phyloP scores from a whole-genome alignment of 2,113 vertebrate genomes.

The Paralichthys olivaceus region DNA sequence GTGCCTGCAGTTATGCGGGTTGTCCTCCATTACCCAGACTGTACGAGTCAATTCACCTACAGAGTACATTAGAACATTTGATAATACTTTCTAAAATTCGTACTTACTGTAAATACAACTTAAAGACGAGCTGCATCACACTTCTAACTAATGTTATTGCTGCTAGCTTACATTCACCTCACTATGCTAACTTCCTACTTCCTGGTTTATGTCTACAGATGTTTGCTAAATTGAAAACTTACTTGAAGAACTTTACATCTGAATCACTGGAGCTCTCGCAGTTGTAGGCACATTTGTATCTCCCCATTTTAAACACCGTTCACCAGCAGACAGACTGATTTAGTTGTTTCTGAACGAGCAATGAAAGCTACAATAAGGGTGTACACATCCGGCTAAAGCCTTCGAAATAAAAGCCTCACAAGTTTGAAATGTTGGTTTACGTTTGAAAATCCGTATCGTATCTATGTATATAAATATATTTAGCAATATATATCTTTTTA shows the following conservation, averaged over 20 bases:
- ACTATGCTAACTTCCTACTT: neutral
- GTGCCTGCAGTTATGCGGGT: no score
- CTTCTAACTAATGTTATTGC: neutral
- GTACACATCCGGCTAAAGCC: neutral
- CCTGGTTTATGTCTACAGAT: neutral
- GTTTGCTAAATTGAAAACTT: constrained; percentile 24
- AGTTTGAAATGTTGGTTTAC: neutral
- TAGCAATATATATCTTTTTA: neutral
- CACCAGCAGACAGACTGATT: neutral
- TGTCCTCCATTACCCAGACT: no score
- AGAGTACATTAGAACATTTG: neutral
- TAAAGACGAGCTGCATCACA: neutral
- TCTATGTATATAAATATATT: neutral
- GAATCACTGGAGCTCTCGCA: constrained; percentile 58
- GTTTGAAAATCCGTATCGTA: neutral
- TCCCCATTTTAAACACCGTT: constrained; percentile 54
- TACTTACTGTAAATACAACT: neutral
- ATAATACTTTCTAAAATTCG: neutral
- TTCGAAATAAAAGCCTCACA: constrained; percentile 36
- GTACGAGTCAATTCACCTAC: neutral
- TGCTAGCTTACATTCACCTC: neutral
- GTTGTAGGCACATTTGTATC: constrained; percentile 70
- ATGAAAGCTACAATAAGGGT: no score
- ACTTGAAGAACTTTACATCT: constrained; percentile 77
- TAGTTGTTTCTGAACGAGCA: neutral